phyloP scores from a whole-genome alignment of 2,797 vertebrate species.

The Malurus leucopterus region DNA sequence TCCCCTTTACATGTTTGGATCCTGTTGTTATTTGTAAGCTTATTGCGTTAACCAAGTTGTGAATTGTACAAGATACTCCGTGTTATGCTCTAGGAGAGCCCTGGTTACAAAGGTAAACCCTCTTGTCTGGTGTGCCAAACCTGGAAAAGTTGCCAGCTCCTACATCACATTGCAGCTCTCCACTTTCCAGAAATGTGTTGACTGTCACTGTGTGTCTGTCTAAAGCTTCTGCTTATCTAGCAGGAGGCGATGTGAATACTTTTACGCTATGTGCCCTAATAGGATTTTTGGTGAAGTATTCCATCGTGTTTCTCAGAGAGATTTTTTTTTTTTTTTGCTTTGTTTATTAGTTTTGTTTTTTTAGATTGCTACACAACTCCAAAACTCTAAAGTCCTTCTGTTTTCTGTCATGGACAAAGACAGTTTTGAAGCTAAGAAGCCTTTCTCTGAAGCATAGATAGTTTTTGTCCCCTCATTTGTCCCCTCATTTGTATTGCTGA shows the following conservation, averaged over 20 bases:
- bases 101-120: neutral
- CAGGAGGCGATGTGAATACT: neutral
- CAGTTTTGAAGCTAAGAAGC: neutral
- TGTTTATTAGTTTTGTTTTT: neutral
- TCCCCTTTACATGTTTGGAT: neutral
- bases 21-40: neutral
- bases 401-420: neutral
- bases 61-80: neutral
- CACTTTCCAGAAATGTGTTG: neutral
- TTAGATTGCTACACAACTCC: neutral
- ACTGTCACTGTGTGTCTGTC: neutral
- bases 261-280: neutral
- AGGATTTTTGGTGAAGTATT: conserved; percentile 35
- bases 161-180: neutral
- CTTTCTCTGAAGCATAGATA: neutral
- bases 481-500: neutral
- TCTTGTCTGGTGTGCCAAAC: neutral
- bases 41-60: conserved; percentile 9
- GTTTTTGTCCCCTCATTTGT: neutral
- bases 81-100: neutral
- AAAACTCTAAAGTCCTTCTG: neutral
- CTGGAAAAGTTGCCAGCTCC: conserved; percentile 6
- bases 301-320: neutral
- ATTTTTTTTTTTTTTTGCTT: neutral
- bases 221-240: conserved; percentile 22